These are phyloP conservation scores for Mimumesa dahlbomi DNA, from an alignment of 2,888 invertebrate genomes.

Conservation along the genomic window DNA sequence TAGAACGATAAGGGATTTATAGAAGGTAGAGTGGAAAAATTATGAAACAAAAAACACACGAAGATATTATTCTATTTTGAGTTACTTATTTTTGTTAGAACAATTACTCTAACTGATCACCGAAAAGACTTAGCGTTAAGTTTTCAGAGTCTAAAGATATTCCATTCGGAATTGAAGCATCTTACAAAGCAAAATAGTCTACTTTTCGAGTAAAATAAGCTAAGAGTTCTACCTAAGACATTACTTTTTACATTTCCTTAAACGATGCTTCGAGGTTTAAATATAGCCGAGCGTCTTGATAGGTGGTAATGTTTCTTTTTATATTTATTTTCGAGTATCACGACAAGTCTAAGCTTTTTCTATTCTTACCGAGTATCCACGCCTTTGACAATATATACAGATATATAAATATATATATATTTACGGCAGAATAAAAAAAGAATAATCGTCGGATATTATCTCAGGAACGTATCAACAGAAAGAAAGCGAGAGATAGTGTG, in stretches of 20 bases:
- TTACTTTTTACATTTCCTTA: slow-evolving; percentile 36
- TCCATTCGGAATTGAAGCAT: too few species aligned
- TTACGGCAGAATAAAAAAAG: slow-evolving; percentile 16
- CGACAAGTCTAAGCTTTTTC: slow-evolving; percentile 8
- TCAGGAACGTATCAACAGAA: slow-evolving; percentile 54
- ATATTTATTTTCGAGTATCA: slow-evolving; percentile 40
- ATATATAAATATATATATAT: slow-evolving; percentile 4
- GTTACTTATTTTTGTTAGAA: too few species aligned
- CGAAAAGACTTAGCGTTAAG: too few species aligned
- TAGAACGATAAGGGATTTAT: too few species aligned
- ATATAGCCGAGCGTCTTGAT: slow-evolving; percentile 14
- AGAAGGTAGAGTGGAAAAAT: too few species aligned
- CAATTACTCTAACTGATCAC: too few species aligned
- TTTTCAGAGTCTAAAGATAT: too few species aligned
- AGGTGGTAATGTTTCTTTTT: slow-evolving; percentile 35
- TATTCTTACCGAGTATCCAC: background rate
- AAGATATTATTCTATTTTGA: too few species aligned
- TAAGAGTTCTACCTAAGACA: slow-evolving; percentile 23
- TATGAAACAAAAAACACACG: too few species aligned
- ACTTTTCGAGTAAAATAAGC: too few species aligned
- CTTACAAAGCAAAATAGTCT: too few species aligned
- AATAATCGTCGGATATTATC: slow-evolving; percentile 51
- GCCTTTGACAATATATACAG: slow-evolving; percentile 6
- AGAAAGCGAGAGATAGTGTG: slow-evolving; percentile 43
- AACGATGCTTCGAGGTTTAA: slow-evolving; percentile 26